These are phyloP conservation scores for Heliconius charithonia DNA, from an alignment of 2,888 invertebrate genomes.

Conservation along the genomic window DNA sequence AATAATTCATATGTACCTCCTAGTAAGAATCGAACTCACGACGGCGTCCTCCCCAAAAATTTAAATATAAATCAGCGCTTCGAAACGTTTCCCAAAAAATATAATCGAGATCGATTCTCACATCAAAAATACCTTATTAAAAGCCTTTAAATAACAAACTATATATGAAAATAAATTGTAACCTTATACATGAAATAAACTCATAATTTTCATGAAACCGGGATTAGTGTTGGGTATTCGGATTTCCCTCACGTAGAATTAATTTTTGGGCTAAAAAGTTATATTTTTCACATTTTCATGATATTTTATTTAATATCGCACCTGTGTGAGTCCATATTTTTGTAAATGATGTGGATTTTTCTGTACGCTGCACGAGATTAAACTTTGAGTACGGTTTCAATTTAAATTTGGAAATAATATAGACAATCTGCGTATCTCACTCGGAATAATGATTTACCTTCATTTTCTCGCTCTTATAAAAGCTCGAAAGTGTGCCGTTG, in stretches of 20 bases:
- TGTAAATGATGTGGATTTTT: background rate
- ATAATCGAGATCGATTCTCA: background rate
- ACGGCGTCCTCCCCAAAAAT: no score
- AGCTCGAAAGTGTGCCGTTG: no score
- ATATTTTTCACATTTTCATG: slow-evolving; percentile 13
- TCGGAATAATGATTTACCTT: no score
- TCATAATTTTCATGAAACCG: slow-evolving; percentile 20
- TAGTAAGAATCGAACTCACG: no score
- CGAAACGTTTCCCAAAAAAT: no score
- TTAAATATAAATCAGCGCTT: no score
- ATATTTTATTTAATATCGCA: slow-evolving; percentile 16
- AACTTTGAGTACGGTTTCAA: background rate
- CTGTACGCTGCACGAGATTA: background rate
- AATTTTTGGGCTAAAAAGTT: slow-evolving; percentile 15
- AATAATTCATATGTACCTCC: no score
- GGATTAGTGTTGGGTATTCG: slow-evolving; percentile 14
- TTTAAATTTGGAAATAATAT: background rate
- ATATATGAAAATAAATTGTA: slow-evolving; percentile 4
- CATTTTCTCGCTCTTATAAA: no score
- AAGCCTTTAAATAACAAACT: background rate
- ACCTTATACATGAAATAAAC: slow-evolving; percentile 7
- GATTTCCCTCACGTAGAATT: slow-evolving; percentile 16
- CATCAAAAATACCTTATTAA: background rate
- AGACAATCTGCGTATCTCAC: no score
- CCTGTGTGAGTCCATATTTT: slow-evolving; percentile 4